phyloP scores from a whole-genome alignment of 2,888 invertebrate species.

The Cinara cedri region DNA sequence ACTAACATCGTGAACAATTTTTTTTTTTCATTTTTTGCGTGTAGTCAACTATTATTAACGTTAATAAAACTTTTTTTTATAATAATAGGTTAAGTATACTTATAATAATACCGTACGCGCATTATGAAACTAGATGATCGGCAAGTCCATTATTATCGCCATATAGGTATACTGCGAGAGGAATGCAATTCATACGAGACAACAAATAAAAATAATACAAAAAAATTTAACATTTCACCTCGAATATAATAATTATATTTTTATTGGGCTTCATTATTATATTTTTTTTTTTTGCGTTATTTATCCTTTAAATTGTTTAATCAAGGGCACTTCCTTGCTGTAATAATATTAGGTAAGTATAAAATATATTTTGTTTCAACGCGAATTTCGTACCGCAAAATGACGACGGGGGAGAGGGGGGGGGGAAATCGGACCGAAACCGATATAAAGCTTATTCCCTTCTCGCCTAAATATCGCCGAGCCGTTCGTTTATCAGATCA shows the following conservation, averaged over 20 bases:
- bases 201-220: background rate
- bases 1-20: too few relatives aligned
- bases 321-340: background rate
- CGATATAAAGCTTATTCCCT: background rate
- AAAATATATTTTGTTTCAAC: background rate
- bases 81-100: background rate
- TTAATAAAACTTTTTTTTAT: background rate
- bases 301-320: conserved; percentile 19
- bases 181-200: background rate
- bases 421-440: background rate
- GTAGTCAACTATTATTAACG: background rate
- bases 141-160: background rate
- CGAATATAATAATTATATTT: conserved; percentile 11
- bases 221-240: conserved; percentile 31
- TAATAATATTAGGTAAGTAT: too few relatives aligned
- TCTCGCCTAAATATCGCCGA: background rate
- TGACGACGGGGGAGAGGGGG: too few relatives aligned
- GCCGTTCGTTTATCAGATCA: conserved; percentile 1
- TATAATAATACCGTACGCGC: background rate
- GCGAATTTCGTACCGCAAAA: background rate
- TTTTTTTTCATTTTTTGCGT: background rate
- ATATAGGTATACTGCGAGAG: background rate
- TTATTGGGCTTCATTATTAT: too few relatives aligned
- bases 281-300: background rate
- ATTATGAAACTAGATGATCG: conserved; percentile 19